Evolutionary conservation across 2,113 vertebrate genomes (phyloP), one percentile per base, ranked within the genome.

Genomic region (Arothron firmamentum): DNA sequence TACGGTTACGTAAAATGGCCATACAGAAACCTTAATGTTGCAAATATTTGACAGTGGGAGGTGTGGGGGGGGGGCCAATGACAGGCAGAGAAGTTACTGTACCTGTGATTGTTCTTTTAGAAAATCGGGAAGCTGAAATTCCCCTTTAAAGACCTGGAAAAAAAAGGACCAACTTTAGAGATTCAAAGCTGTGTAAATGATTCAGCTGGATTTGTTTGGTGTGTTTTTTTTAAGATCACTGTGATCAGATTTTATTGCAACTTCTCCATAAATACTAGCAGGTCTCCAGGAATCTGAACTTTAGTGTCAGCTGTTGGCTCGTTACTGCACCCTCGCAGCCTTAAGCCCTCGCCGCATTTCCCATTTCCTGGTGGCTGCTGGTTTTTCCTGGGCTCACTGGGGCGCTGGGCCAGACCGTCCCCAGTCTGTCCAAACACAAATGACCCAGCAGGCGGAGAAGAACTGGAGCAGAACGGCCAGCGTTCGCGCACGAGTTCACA

Each of bases 91-190:
- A 64, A 65, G 62, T 79, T 75, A 89, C 83, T 75, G 80, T 95
- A 98, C 95, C 96, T 98, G 94, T 86, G 92, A 91, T 79, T 94
- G 92, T 81, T 96, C 94, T 93, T 93, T 97, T 72, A 98, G 94
- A 84, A 98, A 98, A 80, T 96, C 96, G 71, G 96, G 96, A 52
- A 97, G 94, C 80, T 96, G 95, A 92, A 98, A 98, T 94, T 97
- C 96, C 87, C 96, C 96, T 92, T 97, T 96, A 86, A 92, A 94
- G 71, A 98, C 95, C 96, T 98, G 85, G 75, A 84, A 85, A 91
- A 85, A 91, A 92, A 88, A 93, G 86, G 72, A 81, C 74, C 85
- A 48, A 2, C 53, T 91, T 91, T 88, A 88, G 78, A 80, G 56
- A 62, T 72, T 67, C 56, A 72, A 65, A 83, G 62, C 43, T 20